Evolutionary conservation across 2,797 vertebrate genomes (phyloP).

Genomic region (Tangara arthus): DNA sequence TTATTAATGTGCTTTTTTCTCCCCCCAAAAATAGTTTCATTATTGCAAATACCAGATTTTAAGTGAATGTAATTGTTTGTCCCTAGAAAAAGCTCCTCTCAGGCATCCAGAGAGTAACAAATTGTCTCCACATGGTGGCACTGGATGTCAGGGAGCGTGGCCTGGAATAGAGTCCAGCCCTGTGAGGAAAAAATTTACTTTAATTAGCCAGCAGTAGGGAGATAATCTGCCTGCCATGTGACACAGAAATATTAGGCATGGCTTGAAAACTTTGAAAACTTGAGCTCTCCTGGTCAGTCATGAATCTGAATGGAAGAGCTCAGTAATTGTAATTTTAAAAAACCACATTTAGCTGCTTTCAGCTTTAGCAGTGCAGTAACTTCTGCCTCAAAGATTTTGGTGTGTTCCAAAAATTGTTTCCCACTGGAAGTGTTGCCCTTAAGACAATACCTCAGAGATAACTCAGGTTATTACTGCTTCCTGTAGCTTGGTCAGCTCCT

Average conservation of each 20-base stretch:
- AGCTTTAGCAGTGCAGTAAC: not conserved
- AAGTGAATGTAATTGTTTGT: not conserved
- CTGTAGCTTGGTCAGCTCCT: not conserved
- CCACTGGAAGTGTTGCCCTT: not conserved
- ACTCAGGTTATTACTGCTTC: not conserved
- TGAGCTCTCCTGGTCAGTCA: not conserved
- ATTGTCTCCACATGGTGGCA: not conserved
- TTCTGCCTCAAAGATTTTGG: not conserved
- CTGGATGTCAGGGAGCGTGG: not conserved
- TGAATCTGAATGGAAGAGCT: not conserved
- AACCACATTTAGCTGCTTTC: not conserved
- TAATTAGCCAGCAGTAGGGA: not conserved
- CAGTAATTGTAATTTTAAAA: not conserved
- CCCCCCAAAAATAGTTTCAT: rapidly evolving
- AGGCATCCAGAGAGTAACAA: not conserved
- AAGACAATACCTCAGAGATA: not conserved
- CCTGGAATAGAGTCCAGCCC: not conserved
- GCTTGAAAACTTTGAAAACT: not conserved
- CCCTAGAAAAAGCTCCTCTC: not conserved
- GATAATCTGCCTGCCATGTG: not conserved
- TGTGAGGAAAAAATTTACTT: not conserved
- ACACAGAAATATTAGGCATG: not conserved
- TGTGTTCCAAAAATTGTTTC: not conserved
- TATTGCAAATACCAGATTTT: not conserved
- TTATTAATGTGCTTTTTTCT: not conserved